Evolutionary conservation across 2,113 vertebrate genomes (phyloP).

Genomic region (Phaethon lepturus): DNA sequence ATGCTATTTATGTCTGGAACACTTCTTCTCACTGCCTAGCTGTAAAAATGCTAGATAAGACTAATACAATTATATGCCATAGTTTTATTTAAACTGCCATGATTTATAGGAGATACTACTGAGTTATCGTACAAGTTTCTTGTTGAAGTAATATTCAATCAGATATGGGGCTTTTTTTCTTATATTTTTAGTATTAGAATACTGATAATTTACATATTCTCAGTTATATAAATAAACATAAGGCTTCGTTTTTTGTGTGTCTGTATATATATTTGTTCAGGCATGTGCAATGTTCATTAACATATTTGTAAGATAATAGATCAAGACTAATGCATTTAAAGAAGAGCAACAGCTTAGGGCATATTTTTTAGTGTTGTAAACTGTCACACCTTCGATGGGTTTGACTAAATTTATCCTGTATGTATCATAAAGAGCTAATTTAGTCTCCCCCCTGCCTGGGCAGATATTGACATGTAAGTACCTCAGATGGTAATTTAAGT

Average conservation of each 20-base stretch:
- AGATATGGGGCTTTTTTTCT: background rate
- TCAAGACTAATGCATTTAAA: background rate
- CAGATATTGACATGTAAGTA: background rate
- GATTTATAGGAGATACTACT: slow-evolving; percentile 2
- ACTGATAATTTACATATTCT: background rate
- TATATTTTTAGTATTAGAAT: background rate
- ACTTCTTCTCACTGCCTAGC: slow-evolving; percentile 15
- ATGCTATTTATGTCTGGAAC: slow-evolving; percentile 5
- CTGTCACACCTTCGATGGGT: background rate
- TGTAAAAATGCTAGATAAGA: slow-evolving; percentile 18
- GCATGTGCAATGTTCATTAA: background rate
- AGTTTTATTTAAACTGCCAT: slow-evolving; percentile 20
- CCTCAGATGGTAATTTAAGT: background rate
- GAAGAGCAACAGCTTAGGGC: no score
- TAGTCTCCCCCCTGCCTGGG: background rate
- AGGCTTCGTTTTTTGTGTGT: background rate
- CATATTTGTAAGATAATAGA: background rate
- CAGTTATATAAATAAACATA: background rate
- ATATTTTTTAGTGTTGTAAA: background rate
- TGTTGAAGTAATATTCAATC: background rate
- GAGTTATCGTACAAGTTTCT: background rate
- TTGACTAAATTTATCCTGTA: background rate
- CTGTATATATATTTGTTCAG: background rate
- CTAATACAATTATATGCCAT: background rate
- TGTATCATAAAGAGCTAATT: background rate